These are phyloP conservation scores for Bimastos eiseni DNA, from an alignment of 2,888 invertebrate genomes.

Conservation along the genomic window DNA sequence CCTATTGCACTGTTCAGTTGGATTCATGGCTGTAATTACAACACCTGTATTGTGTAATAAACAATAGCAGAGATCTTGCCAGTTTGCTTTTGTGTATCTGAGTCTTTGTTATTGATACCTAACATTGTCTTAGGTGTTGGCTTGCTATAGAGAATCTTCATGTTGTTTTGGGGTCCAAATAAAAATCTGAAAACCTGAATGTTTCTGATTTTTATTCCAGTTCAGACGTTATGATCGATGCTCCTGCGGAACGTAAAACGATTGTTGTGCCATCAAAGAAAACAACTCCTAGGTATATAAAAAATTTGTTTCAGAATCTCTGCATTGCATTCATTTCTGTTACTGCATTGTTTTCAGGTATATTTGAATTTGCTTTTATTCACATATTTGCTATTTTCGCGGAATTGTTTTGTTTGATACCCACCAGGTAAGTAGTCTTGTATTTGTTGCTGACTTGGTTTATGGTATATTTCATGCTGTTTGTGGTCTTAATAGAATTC, in stretches of 20 bases:
- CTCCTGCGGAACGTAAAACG: constrained; percentile 9
- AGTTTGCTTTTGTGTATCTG: background rate
- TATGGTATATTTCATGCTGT: background rate
- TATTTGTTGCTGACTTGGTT: background rate
- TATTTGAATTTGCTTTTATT: background rate
- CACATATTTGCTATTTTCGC: background rate
- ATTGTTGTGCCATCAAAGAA: background rate
- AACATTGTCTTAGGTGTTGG: background rate
- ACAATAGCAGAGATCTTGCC: too few species aligned
- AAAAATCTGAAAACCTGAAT: background rate
- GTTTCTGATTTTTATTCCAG: background rate
- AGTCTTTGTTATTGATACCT: background rate
- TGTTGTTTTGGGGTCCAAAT: background rate
- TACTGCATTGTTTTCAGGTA: background rate
- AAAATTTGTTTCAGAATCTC: background rate
- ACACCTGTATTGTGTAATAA: too few species aligned
- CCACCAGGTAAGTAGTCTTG: too few species aligned
- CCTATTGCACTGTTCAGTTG: too few species aligned
- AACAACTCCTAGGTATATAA: background rate
- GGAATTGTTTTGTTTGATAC: background rate
- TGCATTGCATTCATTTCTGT: background rate
- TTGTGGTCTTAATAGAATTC: background rate
- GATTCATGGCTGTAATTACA: too few species aligned
- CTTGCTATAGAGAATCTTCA: background rate
- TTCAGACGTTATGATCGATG: background rate